Conservation (phyloP, 1,140 invertebrate species). For the Papilio glaucus region DNA sequence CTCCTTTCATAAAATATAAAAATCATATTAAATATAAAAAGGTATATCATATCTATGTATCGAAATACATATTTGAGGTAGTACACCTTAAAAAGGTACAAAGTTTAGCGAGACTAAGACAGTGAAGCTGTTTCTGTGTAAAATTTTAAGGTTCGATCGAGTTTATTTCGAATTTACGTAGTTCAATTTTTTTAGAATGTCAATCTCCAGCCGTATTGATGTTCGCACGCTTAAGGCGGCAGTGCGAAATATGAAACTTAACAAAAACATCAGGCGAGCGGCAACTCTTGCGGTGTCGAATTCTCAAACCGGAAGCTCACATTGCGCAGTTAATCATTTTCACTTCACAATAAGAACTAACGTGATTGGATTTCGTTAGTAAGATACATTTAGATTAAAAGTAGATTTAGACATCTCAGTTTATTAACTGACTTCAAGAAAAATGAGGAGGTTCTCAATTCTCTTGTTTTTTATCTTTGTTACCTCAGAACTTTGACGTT, state of each 20-base stretch:
- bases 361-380: background rate
- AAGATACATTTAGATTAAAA: background rate
- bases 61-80: no score
- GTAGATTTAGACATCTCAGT: background rate
- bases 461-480: no score
- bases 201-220: slow-evolving; percentile 43
- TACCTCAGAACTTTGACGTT: no score
- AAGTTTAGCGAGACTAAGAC: no score
- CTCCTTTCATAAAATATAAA: background rate
- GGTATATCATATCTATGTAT: no score
- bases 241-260: slow-evolving; percentile 56
- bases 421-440: no score
- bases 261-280: slow-evolving; percentile 47
- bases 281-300: slow-evolving; percentile 44
- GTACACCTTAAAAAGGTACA: no score
- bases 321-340: slow-evolving; percentile 12
- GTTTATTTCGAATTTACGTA: slow-evolving; percentile 41
- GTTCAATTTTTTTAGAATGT: slow-evolving; percentile 46
- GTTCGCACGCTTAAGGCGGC: slow-evolving; percentile 46
- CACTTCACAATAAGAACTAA: slow-evolving; percentile 2
- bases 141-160: background rate
- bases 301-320: slow-evolving; percentile 35
- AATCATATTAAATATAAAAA: background rate
- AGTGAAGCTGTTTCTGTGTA: background rate
- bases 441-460: no score